Evolutionary conservation across 2,888 invertebrate genomes (phyloP).

Genomic region (Brenthis ino): DNA sequence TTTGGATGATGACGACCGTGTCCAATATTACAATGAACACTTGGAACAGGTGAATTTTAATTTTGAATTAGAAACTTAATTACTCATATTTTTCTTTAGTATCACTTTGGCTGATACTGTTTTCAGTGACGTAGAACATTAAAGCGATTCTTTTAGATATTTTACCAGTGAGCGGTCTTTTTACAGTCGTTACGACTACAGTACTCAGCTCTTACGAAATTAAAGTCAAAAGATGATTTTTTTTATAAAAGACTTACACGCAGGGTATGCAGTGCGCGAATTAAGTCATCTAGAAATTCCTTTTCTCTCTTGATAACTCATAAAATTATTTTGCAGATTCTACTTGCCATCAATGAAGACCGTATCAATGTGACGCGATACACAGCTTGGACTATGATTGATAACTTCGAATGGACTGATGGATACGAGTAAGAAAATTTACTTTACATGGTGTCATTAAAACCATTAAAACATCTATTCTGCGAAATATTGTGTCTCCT

Average conservation of each 20-base stretch:
- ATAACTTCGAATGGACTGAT: constrained; percentile 88
- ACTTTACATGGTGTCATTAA: neutral
- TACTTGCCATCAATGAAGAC: constrained; percentile 63
- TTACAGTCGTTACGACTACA: no score
- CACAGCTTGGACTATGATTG: constrained; percentile 88
- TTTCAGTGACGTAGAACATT: no score
- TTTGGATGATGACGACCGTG: constrained; percentile 51
- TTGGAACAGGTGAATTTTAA: constrained; percentile 49
- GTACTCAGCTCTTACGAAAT: neutral
- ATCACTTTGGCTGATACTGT: no score
- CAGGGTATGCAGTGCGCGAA: no score
- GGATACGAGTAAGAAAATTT: constrained; percentile 82
- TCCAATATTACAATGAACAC: constrained; percentile 45
- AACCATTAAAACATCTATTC: no score
- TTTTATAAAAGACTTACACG: neutral
- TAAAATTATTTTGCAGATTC: constrained; percentile 40
- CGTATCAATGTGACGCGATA: constrained; percentile 84
- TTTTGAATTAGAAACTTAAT: no score
- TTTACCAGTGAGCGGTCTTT: no score
- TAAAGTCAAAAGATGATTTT: no score
- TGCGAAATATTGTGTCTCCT: neutral
- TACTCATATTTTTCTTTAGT: no score
- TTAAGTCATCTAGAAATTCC: no score
- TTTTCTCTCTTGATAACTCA: neutral
- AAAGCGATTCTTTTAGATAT: no score